Conservation (phyloP, 1,140 invertebrate species). For the Heliconius himera region DNA sequence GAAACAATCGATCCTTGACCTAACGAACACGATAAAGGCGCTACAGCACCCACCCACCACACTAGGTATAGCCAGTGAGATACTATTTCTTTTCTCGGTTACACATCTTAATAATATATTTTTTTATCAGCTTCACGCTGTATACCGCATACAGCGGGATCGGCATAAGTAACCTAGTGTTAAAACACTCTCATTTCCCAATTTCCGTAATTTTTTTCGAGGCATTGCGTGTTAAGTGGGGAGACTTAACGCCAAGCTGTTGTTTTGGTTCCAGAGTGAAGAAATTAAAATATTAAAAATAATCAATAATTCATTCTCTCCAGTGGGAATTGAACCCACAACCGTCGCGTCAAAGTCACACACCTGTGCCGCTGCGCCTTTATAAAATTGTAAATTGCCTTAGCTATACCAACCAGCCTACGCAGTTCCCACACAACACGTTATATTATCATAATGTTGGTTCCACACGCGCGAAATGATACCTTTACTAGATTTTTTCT, state of each 20-base stretch:
- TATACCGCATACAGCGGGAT: too few relatives aligned
- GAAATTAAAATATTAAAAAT: too few relatives aligned
- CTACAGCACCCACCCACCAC: background rate
- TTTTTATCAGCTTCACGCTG: too few relatives aligned
- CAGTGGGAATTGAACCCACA: too few relatives aligned
- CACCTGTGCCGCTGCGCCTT: background rate
- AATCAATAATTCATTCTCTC: too few relatives aligned
- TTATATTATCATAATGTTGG: conserved; percentile 14
- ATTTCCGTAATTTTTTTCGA: rapidly evolving
- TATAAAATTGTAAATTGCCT: conserved; percentile 39
- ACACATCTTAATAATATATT: background rate
- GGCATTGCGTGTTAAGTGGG: too few relatives aligned
- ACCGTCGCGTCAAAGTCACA: background rate
- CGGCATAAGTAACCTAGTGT: too few relatives aligned
- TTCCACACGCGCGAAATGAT: background rate
- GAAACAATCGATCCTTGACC: background rate
- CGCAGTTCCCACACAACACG: conserved; percentile 37
- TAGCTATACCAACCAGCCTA: conserved; percentile 30
- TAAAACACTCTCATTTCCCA: too few relatives aligned
- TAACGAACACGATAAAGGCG: background rate
- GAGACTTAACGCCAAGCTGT: too few relatives aligned
- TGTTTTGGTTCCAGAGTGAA: too few relatives aligned
- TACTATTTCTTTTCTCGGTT: conserved; percentile 32
- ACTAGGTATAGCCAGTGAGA: background rate
- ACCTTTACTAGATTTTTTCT: background rate